Percentiles rank a stretch among this genome's conserved stretches.
Conservation (phyloP, 2,888 invertebrate species). For the Tanypteryx hageni region DNA sequence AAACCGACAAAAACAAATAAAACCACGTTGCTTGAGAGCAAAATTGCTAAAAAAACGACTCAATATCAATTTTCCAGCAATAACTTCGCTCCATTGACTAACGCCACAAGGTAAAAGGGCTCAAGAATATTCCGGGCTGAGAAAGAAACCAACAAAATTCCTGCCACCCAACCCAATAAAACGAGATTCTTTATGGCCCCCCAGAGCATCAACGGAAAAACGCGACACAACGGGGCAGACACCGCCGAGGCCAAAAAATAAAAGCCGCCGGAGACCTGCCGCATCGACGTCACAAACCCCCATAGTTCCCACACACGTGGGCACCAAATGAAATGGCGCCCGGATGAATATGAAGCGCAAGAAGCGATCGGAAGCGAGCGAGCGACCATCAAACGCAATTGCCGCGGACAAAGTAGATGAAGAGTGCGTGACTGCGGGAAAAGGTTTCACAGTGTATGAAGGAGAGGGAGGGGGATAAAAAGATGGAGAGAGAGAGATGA, state of each 20-base stretch:
- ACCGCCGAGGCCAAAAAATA: background rate
- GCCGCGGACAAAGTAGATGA: background rate
- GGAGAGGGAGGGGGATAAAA: background rate
- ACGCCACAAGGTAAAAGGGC: too few relatives aligned
- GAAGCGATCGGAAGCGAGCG: background rate
- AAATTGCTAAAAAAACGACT: too few relatives aligned
- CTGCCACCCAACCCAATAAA: too few relatives aligned
- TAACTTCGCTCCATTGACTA: too few relatives aligned
- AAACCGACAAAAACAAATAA: too few relatives aligned
- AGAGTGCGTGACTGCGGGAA: background rate
- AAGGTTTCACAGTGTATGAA: background rate
- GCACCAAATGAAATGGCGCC: background rate
- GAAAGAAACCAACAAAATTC: too few relatives aligned
- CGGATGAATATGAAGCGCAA: background rate
- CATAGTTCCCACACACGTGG: conserved; percentile 20
- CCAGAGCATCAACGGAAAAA: too few relatives aligned
- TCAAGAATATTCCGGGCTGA: too few relatives aligned
- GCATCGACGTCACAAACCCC: background rate
- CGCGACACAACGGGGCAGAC: too few relatives aligned
- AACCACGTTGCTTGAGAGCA: too few relatives aligned
- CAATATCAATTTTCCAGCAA: too few relatives aligned
- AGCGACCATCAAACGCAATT: background rate
- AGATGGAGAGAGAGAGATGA: background rate
- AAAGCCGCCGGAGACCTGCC: background rate
- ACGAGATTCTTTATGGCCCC: too few relatives aligned